phyloP scores from a whole-genome alignment of 2,113 vertebrate species.

The Semicossyphus pulcher region DNA sequence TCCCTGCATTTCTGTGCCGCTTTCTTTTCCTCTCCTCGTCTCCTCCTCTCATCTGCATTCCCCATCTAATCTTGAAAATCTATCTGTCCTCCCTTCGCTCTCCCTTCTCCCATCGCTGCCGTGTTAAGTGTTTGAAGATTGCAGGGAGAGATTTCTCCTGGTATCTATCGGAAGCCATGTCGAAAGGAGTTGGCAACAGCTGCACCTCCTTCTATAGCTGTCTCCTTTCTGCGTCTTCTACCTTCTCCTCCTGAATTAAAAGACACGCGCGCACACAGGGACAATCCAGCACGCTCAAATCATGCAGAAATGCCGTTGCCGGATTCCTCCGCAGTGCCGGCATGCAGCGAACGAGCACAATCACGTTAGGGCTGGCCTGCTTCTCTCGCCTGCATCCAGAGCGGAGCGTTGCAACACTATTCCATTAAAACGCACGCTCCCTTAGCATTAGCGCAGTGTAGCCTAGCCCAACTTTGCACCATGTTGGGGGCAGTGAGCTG shows the following conservation, averaged over 20 bases:
- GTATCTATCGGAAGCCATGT: conserved; percentile 48
- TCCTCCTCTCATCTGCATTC: conserved; percentile 54
- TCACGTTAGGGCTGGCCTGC: conserved; percentile 57
- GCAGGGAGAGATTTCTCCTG: conserved; percentile 52
- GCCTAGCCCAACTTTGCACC: conserved; percentile 51
- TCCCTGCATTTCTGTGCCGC: neutral
- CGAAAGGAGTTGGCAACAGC: conserved; percentile 60
- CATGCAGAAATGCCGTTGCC: conserved; percentile 10
- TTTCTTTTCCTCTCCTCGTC: neutral
- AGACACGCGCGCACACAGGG: neutral
- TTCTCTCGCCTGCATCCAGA: conserved; percentile 25
- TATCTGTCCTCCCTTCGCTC: conserved; percentile 30
- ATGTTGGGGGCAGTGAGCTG: conserved; percentile 79
- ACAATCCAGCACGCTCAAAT: conserved; percentile 2
- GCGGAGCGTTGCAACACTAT: conserved; percentile 53
- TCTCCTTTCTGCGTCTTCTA: conserved; percentile 1
- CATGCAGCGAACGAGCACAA: conserved; percentile 64
- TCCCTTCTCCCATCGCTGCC: conserved; percentile 21
- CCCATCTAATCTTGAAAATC: conserved; percentile 63
- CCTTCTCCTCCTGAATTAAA: conserved; percentile 7
- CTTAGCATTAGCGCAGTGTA: conserved; percentile 33
- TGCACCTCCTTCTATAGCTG: neutral
- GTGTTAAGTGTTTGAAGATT: conserved; percentile 64
- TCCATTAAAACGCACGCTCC: conserved; percentile 65
- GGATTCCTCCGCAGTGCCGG: conserved; percentile 50